Evolutionary conservation across 1,140 invertebrate genomes (phyloP).

Genomic region (Drosophila tsacasi): DNA sequence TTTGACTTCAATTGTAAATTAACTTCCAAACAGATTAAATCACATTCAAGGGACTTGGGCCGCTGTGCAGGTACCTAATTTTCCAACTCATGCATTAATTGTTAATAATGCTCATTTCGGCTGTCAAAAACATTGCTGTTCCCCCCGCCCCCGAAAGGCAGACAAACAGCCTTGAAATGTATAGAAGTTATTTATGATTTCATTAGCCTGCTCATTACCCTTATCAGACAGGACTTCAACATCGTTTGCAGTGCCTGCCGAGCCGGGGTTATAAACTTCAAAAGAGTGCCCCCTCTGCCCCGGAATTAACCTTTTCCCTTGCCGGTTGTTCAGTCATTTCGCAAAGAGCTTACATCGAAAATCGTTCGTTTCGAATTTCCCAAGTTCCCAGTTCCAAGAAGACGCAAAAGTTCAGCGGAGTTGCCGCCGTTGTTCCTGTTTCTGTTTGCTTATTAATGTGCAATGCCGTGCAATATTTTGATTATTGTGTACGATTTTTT

Average conservation of each 20-base stretch:
- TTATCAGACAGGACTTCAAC: conserved; percentile 33
- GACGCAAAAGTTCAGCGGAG: conserved; percentile 13
- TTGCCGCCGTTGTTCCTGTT: conserved; percentile 21
- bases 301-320: conserved; percentile 25
- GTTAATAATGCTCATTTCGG: conserved; percentile 9
- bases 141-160: not conserved
- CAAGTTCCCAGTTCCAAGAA: conserved; percentile 29
- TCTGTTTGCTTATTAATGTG: conserved; percentile 63
- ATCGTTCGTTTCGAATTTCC: conserved; percentile 31
- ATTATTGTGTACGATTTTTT: conserved; percentile 60
- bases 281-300: not conserved
- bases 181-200: conserved; percentile 43
- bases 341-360: conserved; percentile 22
- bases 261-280: conserved; percentile 29
- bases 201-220: conserved; percentile 44
- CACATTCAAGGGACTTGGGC: not conserved
- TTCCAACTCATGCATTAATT: conserved; percentile 7
- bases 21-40: not conserved
- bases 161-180: conserved; percentile 20
- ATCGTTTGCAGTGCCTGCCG: not conserved
- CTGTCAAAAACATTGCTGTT: conserved; percentile 16
- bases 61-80: not conserved
- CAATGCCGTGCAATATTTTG: conserved; percentile 72
- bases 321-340: conserved; percentile 8
- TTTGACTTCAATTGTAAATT: too few species aligned